A percentile compares a stretch with the other conserved stretches of the same genome.
Evolutionary conservation across 2,113 vertebrate species (phyloP).

Genomic region (Casuarius casuarius): DNA sequence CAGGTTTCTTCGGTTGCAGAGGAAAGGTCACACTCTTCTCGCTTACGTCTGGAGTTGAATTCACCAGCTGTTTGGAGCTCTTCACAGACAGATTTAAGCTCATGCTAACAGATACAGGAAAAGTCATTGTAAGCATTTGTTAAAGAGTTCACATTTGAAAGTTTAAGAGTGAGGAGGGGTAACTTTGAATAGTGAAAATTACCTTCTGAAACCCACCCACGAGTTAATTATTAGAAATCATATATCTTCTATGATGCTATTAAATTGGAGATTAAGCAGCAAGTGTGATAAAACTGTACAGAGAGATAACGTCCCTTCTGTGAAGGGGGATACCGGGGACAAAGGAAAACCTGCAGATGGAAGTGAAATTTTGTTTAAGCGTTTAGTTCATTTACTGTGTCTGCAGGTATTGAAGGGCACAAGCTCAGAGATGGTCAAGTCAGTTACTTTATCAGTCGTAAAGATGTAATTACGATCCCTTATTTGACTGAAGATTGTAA

Average conservation of each 20-base stretch:
- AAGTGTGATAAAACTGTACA: neutral
- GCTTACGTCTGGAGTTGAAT: neutral
- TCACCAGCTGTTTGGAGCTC: neutral
- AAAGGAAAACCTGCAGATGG: neutral
- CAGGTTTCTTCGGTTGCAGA: too few relatives aligned
- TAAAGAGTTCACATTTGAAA: neutral
- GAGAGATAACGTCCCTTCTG: neutral
- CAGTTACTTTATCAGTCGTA: constrained; percentile 59
- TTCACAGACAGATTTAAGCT: neutral
- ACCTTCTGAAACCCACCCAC: fast-evolving
- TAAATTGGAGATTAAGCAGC: neutral
- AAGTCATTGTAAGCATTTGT: neutral
- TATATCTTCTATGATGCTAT: neutral
- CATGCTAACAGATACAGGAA: neutral
- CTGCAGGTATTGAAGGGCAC: constrained; percentile 47
- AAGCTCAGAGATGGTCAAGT: constrained; percentile 45
- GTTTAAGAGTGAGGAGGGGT: neutral
- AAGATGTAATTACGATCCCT: constrained; percentile 73
- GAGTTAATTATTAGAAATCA: neutral
- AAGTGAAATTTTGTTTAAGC: neutral
- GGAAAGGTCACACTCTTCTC: neutral
- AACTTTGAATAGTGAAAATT: neutral
- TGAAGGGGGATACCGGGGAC: neutral
- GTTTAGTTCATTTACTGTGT: neutral
- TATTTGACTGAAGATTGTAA: constrained; percentile 69